Evolutionary conservation across 2,888 invertebrate species (phyloP), one percentile per base, ranked within the genome.

Genomic region (Argyra leucocephala): DNA sequence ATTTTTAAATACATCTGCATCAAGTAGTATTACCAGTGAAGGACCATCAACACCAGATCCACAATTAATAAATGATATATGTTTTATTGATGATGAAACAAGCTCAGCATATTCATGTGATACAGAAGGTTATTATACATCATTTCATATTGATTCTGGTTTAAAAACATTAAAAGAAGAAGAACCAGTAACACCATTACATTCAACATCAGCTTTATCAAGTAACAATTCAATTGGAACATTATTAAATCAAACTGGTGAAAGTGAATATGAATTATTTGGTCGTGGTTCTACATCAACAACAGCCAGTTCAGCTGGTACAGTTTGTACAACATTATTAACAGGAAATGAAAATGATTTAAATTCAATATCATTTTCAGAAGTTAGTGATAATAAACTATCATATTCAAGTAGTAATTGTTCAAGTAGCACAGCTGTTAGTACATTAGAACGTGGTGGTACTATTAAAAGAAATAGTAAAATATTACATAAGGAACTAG

Each of bases 51-150:
- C 91, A 1, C 91, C 91, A 63, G 89, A 93, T 79, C 87, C 90
- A 63, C 80, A 78, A 69, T 90, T 89, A 69, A 87, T 88, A 72
- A 87, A 92, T 76, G 82, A 88, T 69, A 76, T 75, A 6, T 65
- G 72, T n/a, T 78, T 76, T 66, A 86, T 88, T 70, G 91, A 92
- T 77, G 93, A 93, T 75, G 93, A 93, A 80, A 91, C 90, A 1
- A 90, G 91, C 71, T 94, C 94, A 0, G 91, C 93, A 66, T 96
- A 94, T 78, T 96, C 96, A 2, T 93, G 96, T 75, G 97, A 97
- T 76, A 95, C 95, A 1, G 97, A 97, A 80, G 97, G 97, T 9
- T 97, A 96, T 78, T 97, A 95, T 78, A 97, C 97, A 1, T 96
- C 96, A 22, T 97, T 97, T 82, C 96, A 97, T 79, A 89, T 93